phyloP scores from a whole-genome alignment of 1,140 invertebrate species.

The Heliothis subflexa region DNA sequence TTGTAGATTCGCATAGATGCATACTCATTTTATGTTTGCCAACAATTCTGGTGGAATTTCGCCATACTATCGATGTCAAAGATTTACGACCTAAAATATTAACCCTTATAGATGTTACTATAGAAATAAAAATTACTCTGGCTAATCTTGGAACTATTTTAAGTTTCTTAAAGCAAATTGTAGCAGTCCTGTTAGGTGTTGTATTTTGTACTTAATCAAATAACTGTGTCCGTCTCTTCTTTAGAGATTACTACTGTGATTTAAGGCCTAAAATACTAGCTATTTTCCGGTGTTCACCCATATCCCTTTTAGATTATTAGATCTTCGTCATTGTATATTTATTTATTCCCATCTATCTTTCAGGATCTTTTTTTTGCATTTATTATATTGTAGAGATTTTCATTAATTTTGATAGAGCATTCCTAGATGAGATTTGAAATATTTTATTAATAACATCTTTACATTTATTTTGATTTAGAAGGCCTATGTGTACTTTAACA shows the following conservation, averaged over 20 bases:
- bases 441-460: background rate
- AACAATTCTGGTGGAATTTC: too few relatives aligned
- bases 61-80: background rate
- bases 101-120: background rate
- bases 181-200: background rate
- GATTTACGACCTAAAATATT: background rate
- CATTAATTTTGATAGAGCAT: background rate
- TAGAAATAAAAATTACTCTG: background rate
- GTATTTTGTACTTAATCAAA: background rate
- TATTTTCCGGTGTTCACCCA: background rate
- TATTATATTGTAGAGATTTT: background rate
- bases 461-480: background rate
- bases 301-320: background rate
- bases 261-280: background rate
- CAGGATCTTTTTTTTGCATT: background rate
- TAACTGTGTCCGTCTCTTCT: background rate
- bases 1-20: too few relatives aligned
- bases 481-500: background rate
- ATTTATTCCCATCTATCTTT: background rate
- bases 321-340: background rate
- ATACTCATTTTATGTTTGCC: too few relatives aligned
- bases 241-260: slow-evolving; percentile 7
- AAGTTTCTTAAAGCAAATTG: too few relatives aligned
- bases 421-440: background rate
- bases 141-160: background rate